Base-by-base conservation (phyloP, 2,113 vertebrate species). In the Notiomystis cincta region DNA sequence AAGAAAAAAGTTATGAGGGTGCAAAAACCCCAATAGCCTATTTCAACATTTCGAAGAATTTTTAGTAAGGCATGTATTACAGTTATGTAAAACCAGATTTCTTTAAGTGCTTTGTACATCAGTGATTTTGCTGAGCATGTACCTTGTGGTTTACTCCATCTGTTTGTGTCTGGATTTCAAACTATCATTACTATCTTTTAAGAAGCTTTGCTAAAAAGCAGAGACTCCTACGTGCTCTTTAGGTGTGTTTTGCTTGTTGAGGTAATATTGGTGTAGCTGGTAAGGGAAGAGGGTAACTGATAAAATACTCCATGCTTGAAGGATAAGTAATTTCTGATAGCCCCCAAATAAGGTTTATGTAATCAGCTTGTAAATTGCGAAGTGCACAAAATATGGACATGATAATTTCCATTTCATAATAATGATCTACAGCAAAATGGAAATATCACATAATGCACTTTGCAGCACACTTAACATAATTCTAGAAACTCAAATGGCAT, bases 381-480 rank as follows among this genome's bases (percentile, higher is more conserved):
- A 89, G 66, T 58, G 19, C 60, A 77, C 76, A 37, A 93, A 93
- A 93, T 89, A 93, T 58, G 87, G 96, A 78, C 95, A 92, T 71
- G 86, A 95, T 93, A 87, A 94, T 96, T 97, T 95, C 87, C 79
- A 80, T 91, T 96, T 94, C 95, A 58, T 97, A 97, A 95, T 96
- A 86, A 93, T 95, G 96, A 87, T 95, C 82, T 95, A 79, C 77
- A 69, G 51, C 79, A 87, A 82, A 95, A 98, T 97, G 95, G 92
- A 91, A 96, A 87, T 96, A 95, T 96, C 83, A 58, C 80, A 92
- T 90, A 95, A 96, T 97, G 93, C 96, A 97, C 95, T 98, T 98
- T 96, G 92, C 95, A 97, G 88, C 96, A 97, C 60, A 56, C 97
- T 97, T 98, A 98, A 96, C 96, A 94, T 97, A 97, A 98, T 98